Base-by-base conservation (phyloP, 2,113 vertebrate genomes). In the Syngnathus scovelli region DNA sequence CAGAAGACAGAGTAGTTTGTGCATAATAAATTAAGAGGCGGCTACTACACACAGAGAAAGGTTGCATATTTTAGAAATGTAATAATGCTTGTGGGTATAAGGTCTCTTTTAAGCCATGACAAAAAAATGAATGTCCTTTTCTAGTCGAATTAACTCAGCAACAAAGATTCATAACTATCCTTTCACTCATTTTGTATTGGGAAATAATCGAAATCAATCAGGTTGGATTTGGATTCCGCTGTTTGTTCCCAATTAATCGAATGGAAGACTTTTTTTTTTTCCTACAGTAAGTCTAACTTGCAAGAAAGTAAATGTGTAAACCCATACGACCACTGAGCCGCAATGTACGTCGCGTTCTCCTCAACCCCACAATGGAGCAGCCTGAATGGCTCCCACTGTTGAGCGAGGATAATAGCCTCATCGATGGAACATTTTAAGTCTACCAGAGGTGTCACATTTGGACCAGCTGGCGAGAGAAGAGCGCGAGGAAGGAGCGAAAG, bases 361-460 rank as follows among this genome's bases (percentile, higher is more conserved):
- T 75, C 69, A 64, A 66, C 37, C 55, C 59, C 70, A 86, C 76
- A 81, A 82, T 77, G 67, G 77, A 68, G 71, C 78, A 76, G 65
- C 70, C 68, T 69, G 82, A 82, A 85, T 82, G 83, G 81, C 73
- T 69, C 71, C 72, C 56, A 69, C 70, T n/a, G 19, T 72, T 1
- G 61, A 68, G 82, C 76, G 76, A 48, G 78, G 75, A 72, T 82
- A 83, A 83, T 66, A 69, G 64, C 67, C 68, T 67, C 44, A 39
- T 60, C 37, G 49, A 78, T 75, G 72, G 70, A 78, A 84, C 81
- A 79, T 78, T 82, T 83, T 66, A 66, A 74, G 66, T 70, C 70
- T 68, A 77, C 78, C 65, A 75, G 72, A 74, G 78, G 76, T 76
- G 61, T 27, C 37, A 66, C 80, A 83, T 87, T 81, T 71, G 77